These are phyloP conservation scores for Neodontobutis hainanensis DNA, from an alignment of 2,113 vertebrate species.

Conservation along the genomic window DNA sequence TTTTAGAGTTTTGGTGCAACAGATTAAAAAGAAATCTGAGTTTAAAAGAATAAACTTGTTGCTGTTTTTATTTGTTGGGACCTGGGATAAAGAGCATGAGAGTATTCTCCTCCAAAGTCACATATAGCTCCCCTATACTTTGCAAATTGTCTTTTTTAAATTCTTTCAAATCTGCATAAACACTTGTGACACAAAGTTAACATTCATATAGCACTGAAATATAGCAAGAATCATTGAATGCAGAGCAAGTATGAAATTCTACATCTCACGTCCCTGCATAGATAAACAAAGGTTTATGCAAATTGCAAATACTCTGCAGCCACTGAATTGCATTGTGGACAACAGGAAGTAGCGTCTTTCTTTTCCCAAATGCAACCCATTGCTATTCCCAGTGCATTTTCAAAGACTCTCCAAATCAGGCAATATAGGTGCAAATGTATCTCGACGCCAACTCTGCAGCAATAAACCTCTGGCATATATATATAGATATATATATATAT, in stretches of 20 bases:
- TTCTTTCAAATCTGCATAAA: too few relatives aligned
- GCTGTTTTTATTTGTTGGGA: too few relatives aligned
- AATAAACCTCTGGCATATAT: not conserved
- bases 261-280: slow-evolving; percentile 2
- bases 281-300: slow-evolving; percentile 10
- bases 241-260: not conserved
- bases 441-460: not conserved
- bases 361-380: not conserved
- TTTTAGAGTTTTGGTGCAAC: too few relatives aligned
- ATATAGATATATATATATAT: not conserved
- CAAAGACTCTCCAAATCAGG: slow-evolving; percentile 5
- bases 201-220: too few relatives aligned
- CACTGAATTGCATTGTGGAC: slow-evolving; percentile 4
- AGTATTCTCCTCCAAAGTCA: too few relatives aligned
- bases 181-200: too few relatives aligned
- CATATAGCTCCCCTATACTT: too few relatives aligned
- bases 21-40: too few relatives aligned
- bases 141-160: too few relatives aligned
- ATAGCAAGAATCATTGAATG: too few relatives aligned
- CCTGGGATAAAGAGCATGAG: too few relatives aligned
- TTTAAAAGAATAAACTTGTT: too few relatives aligned
- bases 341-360: not conserved
- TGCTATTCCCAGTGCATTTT: slow-evolving; percentile 7
- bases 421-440: slow-evolving; percentile 22
- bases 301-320: slow-evolving; percentile 1